These are phyloP conservation scores for Ophthalmolycus amberensis DNA, from an alignment of 2,113 vertebrate species.

Conservation along the genomic window DNA sequence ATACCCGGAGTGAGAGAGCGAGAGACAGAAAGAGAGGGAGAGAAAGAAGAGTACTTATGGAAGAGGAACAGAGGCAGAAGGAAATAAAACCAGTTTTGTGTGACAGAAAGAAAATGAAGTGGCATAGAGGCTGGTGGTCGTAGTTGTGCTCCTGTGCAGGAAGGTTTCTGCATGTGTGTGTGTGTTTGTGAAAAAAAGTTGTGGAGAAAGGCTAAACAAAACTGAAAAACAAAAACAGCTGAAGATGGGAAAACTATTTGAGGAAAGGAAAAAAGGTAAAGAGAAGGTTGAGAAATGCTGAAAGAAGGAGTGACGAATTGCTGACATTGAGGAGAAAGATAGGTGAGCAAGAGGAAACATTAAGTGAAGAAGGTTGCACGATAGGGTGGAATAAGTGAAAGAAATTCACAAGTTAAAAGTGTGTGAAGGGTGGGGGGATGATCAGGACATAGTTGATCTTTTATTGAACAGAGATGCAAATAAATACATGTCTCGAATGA, in stretches of 20 bases:
- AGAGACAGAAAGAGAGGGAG: constrained; percentile 47
- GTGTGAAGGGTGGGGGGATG: too few relatives aligned
- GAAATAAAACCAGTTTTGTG: constrained; percentile 55
- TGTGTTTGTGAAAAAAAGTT: not conserved
- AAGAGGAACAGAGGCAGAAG: constrained; percentile 41
- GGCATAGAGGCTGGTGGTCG: not conserved
- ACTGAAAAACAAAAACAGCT: not conserved
- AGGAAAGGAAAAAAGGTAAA: not conserved
- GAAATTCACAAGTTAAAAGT: not conserved
- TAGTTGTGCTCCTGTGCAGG: not conserved
- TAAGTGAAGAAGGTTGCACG: constrained; percentile 12
- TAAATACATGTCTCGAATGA: not conserved
- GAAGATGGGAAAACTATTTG: not conserved
- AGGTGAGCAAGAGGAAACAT: not conserved
- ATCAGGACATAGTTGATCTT: too few relatives aligned
- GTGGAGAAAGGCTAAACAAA: not conserved
- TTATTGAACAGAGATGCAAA: not conserved
- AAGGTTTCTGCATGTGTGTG: too few relatives aligned
- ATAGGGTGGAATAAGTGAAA: not conserved
- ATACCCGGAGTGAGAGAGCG: constrained; percentile 60
- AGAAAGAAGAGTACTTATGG: constrained; percentile 45
- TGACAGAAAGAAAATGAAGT: constrained; percentile 47
- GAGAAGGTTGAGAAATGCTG: not conserved
- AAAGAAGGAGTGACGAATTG: not conserved
- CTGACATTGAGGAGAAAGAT: not conserved